Percentiles rank a stretch among this genome's conserved stretches.
These are phyloP conservation scores for Teleopsis dalmanni DNA, from an alignment of 1,140 invertebrate species.

Conservation along the genomic window DNA sequence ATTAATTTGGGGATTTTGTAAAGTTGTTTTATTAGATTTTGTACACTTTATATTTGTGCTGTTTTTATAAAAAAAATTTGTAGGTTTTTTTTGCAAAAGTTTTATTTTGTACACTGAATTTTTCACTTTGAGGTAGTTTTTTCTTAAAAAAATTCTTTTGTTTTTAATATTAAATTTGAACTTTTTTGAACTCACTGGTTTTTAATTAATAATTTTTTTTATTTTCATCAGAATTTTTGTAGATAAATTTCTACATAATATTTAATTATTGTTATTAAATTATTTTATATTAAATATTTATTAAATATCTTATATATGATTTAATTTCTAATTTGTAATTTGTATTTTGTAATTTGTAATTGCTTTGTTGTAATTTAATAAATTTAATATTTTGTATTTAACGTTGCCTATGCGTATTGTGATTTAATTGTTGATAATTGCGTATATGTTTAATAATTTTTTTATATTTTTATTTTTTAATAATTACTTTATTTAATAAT, in stretches of 20 bases:
- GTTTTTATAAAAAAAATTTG: too few relatives aligned
- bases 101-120: constrained; percentile 9
- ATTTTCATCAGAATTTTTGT: too few relatives aligned
- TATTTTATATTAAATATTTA: too few relatives aligned
- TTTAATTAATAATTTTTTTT: too few relatives aligned
- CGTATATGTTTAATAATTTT: background rate
- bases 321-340: too few relatives aligned
- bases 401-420: background rate
- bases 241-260: too few relatives aligned
- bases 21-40: constrained; percentile 1
- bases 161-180: constrained; percentile 4
- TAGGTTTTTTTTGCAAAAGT: too few relatives aligned
- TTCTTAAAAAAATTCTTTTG: constrained; percentile 4
- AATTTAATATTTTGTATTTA: too few relatives aligned
- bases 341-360: too few relatives aligned
- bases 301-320: too few relatives aligned
- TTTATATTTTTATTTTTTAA: background rate
- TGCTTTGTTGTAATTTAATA: too few relatives aligned
- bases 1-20: background rate
- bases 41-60: constrained; percentile 10
- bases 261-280: too few relatives aligned
- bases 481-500: background rate
- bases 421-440: background rate
- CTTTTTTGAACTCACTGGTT: constrained; percentile 9
- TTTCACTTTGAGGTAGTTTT: constrained; percentile 11